phyloP scores from a whole-genome alignment of 30 jellyfish, hydroid and myxozoan species.

The Aurelia sp. region DNA sequence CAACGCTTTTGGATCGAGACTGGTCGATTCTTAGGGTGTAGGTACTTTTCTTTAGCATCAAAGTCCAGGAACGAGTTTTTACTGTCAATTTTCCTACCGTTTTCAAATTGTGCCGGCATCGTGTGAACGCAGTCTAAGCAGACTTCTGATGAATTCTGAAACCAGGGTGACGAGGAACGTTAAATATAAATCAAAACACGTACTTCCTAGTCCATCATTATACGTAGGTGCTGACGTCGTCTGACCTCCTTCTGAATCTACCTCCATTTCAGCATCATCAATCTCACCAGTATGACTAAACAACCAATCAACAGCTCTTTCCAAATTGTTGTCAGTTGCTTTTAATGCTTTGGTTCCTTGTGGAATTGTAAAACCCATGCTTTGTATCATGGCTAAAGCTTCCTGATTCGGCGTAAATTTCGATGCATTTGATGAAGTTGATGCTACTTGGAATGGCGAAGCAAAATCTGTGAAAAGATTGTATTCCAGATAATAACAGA shows the following conservation, averaged over 20 bases:
- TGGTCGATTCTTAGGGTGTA: too few relatives aligned
- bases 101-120: too few relatives aligned
- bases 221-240: conserved; percentile 28
- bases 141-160: too few relatives aligned
- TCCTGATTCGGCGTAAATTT: conserved; percentile 49
- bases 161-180: too few relatives aligned
- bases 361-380: conserved; percentile 93
- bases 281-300: conserved; percentile 82
- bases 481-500: too few relatives aligned
- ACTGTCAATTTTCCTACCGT: too few relatives aligned
- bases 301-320: conserved; percentile 97
- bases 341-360: conserved; percentile 89
- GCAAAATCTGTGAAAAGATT: conserved; percentile 8
- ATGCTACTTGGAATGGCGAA: conserved; percentile 21
- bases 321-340: conserved; percentile 86
- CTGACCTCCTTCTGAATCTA: conserved; percentile 32
- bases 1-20: too few relatives aligned
- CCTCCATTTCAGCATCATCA: conserved; percentile 65
- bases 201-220: conserved; percentile 90
- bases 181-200: not conserved
- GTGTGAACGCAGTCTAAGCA: too few relatives aligned
- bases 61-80: too few relatives aligned
- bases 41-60: too few relatives aligned
- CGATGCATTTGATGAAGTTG: not conserved
- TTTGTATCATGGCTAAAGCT: conserved; percentile 61